Evolutionary conservation across 2,113 vertebrate genomes (phyloP).

Genomic region (Sinosuthora webbiana): DNA sequence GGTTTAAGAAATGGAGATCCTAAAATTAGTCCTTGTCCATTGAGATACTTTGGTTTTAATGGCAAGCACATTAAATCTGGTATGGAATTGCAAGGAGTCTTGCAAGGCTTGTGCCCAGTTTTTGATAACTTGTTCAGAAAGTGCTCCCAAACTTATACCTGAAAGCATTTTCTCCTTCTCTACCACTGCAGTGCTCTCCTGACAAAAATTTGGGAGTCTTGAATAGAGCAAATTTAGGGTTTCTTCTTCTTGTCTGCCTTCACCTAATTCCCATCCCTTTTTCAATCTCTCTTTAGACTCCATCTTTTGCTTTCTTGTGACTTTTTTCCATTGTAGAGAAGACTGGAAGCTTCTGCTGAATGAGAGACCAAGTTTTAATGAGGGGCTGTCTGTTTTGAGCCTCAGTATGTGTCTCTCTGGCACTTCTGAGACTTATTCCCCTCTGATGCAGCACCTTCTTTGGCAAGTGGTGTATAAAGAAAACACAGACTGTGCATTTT

Average conservation of each 20-base stretch:
- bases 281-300: not conserved
- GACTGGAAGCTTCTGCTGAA: not conserved
- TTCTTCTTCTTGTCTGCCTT: not conserved
- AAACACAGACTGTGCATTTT: not conserved
- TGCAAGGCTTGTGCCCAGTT: not conserved
- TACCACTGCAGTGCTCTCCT: not conserved
- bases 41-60: not conserved
- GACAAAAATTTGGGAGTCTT: not conserved
- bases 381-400: not conserved
- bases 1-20: not conserved
- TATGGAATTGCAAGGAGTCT: not conserved
- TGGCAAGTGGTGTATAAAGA: fast-evolving
- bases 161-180: not conserved
- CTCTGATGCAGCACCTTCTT: not conserved
- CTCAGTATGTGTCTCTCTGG: not conserved
- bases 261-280: not conserved
- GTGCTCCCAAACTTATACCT: not conserved
- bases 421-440: not conserved
- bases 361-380: not conserved
- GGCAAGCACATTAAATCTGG: not conserved
- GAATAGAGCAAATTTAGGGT: not conserved
- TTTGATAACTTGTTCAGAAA: not conserved
- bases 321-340: not conserved
- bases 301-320: not conserved
- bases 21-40: not conserved